Evolutionary conservation across 2,888 invertebrate genomes (phyloP).

Genomic region (Pristionchus arcanus): DNA sequence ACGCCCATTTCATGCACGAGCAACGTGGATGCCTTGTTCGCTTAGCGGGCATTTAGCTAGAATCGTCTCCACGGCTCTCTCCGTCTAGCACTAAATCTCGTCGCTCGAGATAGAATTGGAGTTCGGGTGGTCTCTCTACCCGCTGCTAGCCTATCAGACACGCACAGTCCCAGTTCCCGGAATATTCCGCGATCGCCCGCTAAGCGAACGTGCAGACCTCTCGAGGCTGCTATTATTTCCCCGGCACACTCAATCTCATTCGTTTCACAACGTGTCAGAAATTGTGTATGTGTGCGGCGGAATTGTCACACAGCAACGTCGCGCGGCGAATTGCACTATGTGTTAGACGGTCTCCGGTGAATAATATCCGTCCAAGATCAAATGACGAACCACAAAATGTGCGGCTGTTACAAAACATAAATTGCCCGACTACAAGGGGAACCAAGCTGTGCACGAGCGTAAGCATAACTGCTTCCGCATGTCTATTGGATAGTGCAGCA

Average conservation of each 20-base stretch:
- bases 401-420: not conserved
- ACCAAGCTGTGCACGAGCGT: too few species aligned
- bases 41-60: not conserved
- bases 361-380: not conserved
- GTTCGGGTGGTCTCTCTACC: not conserved
- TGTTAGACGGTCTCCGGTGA: not conserved
- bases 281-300: not conserved
- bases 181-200: not conserved
- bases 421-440: too few species aligned
- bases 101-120: not conserved
- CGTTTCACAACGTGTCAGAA: slow-evolving; percentile 8
- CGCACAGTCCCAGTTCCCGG: not conserved
- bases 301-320: not conserved
- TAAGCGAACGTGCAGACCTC: not conserved
- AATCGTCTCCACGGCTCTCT: not conserved
- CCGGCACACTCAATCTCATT: slow-evolving; percentile 5
- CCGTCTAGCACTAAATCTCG: not conserved
- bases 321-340: not conserved
- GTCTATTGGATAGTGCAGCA: too few species aligned
- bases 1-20: not conserved
- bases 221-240: not conserved
- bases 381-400: not conserved
- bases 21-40: slow-evolving; percentile 5
- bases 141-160: not conserved
- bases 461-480: too few species aligned